Percentiles rank a stretch among this genome's conserved stretches.
These are phyloP conservation scores for Tenodera sinensis DNA, from an alignment of 2,888 invertebrate genomes.

Conservation along the genomic window DNA sequence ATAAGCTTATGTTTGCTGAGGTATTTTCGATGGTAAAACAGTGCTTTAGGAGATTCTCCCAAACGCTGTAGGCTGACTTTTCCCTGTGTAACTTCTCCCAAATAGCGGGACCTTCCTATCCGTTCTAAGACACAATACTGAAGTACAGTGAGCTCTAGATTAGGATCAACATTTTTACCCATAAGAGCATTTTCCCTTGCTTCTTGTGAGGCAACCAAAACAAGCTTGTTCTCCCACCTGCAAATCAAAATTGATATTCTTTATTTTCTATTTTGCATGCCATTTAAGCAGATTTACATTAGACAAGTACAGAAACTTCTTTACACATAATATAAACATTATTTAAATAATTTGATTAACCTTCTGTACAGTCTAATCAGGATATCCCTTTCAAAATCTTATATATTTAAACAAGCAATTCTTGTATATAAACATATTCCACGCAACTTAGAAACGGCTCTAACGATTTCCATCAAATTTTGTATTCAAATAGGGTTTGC, in stretches of 20 bases:
- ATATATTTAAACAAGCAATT: no score
- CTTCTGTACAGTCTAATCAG: no score
- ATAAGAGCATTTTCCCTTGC: conserved; percentile 56
- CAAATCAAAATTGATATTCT: conserved; percentile 27
- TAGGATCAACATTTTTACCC: conserved; percentile 42
- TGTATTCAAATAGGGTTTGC: no score
- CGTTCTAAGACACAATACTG: conserved; percentile 71
- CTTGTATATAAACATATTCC: no score
- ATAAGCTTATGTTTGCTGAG: conserved; percentile 57
- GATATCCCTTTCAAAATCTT: no score
- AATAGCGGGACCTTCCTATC: conserved; percentile 65
- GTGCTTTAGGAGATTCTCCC: conserved; percentile 58
- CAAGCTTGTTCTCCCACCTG: conserved; percentile 60
- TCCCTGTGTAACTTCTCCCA: conserved; percentile 67
- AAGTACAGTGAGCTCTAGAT: conserved; percentile 49
- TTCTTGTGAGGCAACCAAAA: conserved; percentile 66
- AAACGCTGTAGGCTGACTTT: conserved; percentile 53
- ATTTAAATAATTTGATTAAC: no score
- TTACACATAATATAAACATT: no score
- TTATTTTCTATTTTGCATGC: no score
- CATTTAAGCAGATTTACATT: no score
- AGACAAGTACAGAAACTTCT: no score
- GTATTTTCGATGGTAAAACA: conserved; percentile 61
- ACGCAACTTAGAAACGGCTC: no score
- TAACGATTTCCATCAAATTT: no score